A percentile compares a stretch with the other conserved stretches of the same genome.
Evolutionary conservation across 2,113 vertebrate genomes (phyloP).

Genomic region (Chascanopsetta lugubris): DNA sequence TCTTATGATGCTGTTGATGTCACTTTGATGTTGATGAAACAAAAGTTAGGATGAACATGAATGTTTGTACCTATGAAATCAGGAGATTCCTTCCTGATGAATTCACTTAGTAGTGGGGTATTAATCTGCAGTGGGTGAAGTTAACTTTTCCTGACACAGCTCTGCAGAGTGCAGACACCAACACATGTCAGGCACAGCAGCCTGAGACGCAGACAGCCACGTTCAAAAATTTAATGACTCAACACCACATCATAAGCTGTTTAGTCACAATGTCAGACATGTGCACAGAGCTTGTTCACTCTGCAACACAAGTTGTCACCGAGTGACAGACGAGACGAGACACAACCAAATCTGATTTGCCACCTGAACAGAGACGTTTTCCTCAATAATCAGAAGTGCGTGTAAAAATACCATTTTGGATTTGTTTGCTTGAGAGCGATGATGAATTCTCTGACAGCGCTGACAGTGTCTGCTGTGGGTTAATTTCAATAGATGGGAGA

Average conservation of each 20-base stretch:
- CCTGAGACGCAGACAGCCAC: too few relatives aligned
- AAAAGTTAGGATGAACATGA: conserved; percentile 1
- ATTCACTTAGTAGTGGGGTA: conserved; percentile 9
- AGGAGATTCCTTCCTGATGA: conserved; percentile 3
- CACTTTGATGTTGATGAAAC: conserved; percentile 21
- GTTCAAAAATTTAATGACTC: conserved; percentile 67
- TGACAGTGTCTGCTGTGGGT: too few relatives aligned
- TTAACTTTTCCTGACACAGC: conserved; percentile 58
- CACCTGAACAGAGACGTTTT: not conserved
- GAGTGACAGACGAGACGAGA: not conserved
- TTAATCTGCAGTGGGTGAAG: conserved; percentile 36
- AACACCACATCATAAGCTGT: conserved; percentile 55
- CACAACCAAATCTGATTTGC: not conserved
- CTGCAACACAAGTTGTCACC: conserved; percentile 12
- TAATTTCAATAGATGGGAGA: too few relatives aligned
- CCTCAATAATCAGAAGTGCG: not conserved
- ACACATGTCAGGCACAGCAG: conserved; percentile 51
- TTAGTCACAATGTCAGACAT: conserved; percentile 37
- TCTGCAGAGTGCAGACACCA: conserved; percentile 51
- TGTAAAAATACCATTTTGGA: not conserved
- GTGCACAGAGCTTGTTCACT: conserved; percentile 16
- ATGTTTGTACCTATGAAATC: not conserved
- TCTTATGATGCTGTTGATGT: too few relatives aligned
- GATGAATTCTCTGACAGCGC: not conserved
- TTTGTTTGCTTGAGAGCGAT: not conserved